These are phyloP conservation scores for Diabrotica undecimpunctata DNA, from an alignment of 1,140 invertebrate genomes.

Conservation along the genomic window DNA sequence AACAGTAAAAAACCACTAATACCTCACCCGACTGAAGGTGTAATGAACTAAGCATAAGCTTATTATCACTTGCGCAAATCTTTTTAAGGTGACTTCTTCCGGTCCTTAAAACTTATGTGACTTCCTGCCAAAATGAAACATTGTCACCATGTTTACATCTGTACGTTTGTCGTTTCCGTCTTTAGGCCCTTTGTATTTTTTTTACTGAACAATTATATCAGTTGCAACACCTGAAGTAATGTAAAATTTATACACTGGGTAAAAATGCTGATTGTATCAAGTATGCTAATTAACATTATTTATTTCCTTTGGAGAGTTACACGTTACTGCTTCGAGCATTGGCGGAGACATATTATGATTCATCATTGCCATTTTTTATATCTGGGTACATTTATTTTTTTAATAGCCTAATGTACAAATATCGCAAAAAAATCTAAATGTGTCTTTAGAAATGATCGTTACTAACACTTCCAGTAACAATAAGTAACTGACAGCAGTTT, in stretches of 20 bases:
- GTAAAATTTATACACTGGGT: conserved; percentile 22
- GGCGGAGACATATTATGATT: too few relatives aligned
- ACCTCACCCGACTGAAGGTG: not conserved
- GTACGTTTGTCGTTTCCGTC: conserved; percentile 27
- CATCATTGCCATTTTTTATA: too few relatives aligned
- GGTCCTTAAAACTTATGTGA: not conserved
- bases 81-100: conserved; percentile 20
- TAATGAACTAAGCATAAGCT: conserved; percentile 21
- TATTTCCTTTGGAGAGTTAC: conserved; percentile 13
- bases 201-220: conserved; percentile 26
- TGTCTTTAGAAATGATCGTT: too few relatives aligned
- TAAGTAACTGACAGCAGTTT: too few relatives aligned
- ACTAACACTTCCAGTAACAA: too few relatives aligned
- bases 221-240: conserved; percentile 21
- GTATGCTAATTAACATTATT: conserved; percentile 24
- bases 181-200: not conserved
- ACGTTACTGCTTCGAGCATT: too few relatives aligned
- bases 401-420: too few relatives aligned
- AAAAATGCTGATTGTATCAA: conserved; percentile 22
- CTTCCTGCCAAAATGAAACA: not conserved
- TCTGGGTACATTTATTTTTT: too few relatives aligned
- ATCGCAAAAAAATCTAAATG: too few relatives aligned
- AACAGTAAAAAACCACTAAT: too few relatives aligned
- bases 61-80: conserved; percentile 26
- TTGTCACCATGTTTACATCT: conserved; percentile 33